Conservation (phyloP, 2,797 vertebrate species). For the Falco cherrug region DNA sequence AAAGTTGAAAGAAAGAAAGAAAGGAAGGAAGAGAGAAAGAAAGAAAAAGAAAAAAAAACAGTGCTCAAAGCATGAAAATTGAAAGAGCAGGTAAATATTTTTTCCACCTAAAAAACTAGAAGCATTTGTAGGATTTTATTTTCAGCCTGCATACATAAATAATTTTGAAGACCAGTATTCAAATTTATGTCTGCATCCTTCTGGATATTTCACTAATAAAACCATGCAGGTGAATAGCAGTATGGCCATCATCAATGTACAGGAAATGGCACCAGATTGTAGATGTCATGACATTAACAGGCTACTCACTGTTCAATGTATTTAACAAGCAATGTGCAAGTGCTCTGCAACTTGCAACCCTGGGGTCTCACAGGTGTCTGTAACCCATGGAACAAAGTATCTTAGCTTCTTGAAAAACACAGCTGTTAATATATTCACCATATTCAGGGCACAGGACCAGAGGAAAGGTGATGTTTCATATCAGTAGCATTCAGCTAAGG, state of each 20-base stretch:
- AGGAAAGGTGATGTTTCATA: background rate
- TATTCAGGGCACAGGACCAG: background rate
- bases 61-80: background rate
- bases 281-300: background rate
- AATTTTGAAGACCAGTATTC: background rate
- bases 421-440: background rate
- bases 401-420: background rate
- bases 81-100: background rate
- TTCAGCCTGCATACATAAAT: conserved; percentile 1
- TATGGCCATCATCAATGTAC: background rate
- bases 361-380: background rate
- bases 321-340: background rate
- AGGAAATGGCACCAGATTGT: background rate
- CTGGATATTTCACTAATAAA: conserved; percentile 25
- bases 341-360: background rate
- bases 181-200: conserved; percentile 21
- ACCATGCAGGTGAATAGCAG: background rate
- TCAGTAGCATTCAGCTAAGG: background rate
- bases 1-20: background rate
- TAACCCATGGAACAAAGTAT: background rate
- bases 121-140: background rate
- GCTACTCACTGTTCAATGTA: background rate
- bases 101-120: background rate
- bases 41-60: background rate
- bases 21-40: background rate